Evolutionary conservation across 2,888 invertebrate genomes (phyloP).

Genomic region (Alsophila aescularia): DNA sequence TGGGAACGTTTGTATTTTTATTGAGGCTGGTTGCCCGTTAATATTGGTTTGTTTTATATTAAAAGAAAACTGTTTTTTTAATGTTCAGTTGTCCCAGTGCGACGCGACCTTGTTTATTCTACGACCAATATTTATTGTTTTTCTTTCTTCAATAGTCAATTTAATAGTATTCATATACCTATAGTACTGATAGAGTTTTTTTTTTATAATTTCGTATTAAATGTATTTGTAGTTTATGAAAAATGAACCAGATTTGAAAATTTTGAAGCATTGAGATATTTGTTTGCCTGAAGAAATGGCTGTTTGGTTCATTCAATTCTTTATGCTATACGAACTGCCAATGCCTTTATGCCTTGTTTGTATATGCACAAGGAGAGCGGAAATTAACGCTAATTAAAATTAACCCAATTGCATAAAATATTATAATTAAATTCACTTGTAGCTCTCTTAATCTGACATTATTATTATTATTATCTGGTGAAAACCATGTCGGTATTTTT

Average conservation of each 20-base stretch:
- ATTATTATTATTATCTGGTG: slow-evolving; percentile 30
- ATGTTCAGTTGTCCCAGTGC: slow-evolving; percentile 53
- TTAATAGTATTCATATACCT: slow-evolving; percentile 28
- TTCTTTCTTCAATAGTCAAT: slow-evolving; percentile 35
- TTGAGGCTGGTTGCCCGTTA: slow-evolving; percentile 40
- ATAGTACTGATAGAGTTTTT: slow-evolving; percentile 17
- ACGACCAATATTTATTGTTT: slow-evolving; percentile 31
- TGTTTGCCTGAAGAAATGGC: slow-evolving; percentile 32
- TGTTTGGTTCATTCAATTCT: slow-evolving; percentile 24
- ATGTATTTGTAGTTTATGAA: slow-evolving; percentile 1
- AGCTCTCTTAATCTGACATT: slow-evolving; percentile 33
- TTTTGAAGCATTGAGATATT: slow-evolving; percentile 11
- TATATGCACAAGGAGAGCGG: slow-evolving; percentile 2
- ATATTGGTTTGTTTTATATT: slow-evolving; percentile 52
- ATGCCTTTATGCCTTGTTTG: neutral
- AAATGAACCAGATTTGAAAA: slow-evolving; percentile 5
- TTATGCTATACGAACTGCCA: slow-evolving; percentile 20
- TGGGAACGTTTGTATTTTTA: slow-evolving; percentile 41
- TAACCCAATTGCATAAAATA: slow-evolving; percentile 21
- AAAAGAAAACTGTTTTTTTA: slow-evolving; percentile 59
- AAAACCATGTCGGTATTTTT: slow-evolving; percentile 71
- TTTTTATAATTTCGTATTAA: slow-evolving; percentile 4
- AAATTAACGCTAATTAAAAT: slow-evolving; percentile 24
- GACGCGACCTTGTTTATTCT: slow-evolving; percentile 32
- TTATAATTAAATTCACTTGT: slow-evolving; percentile 14